phyloP scores from a whole-genome alignment of 2,113 vertebrate species.

The Cinclus cinclus region DNA sequence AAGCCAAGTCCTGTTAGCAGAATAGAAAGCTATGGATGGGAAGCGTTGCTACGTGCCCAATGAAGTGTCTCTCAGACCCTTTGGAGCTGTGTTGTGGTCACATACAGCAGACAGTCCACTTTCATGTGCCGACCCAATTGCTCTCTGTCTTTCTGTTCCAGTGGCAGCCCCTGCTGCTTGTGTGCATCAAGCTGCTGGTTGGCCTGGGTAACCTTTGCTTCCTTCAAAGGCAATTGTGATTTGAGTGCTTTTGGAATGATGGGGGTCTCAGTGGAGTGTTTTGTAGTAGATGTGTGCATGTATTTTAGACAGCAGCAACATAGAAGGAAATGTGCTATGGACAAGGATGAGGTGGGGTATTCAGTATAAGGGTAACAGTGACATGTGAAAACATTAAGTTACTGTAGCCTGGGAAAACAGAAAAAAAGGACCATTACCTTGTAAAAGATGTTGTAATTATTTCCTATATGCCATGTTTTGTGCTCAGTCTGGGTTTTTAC shows the following conservation, averaged over 20 bases:
- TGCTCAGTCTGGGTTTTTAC: not conserved
- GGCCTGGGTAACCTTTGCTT: not conserved
- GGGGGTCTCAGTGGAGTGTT: not conserved
- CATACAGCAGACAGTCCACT: not conserved
- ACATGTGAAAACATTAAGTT: not conserved
- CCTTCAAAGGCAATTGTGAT: not conserved
- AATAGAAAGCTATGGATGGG: not conserved
- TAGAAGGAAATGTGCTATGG: not conserved
- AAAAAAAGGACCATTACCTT: not conserved
- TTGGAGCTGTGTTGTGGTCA: not conserved
- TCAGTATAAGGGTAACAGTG: not conserved
- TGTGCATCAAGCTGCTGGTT: not conserved
- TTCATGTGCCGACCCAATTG: not conserved
- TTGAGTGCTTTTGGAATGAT: not conserved
- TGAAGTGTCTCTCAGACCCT: not conserved
- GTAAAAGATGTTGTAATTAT: not conserved
- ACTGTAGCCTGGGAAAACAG: not conserved
- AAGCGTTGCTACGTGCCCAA: accelerated
- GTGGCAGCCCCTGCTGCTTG: not conserved
- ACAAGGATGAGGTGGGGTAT: not conserved
- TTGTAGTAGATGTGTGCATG: not conserved
- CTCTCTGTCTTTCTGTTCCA: not conserved
- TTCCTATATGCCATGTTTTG: not conserved
- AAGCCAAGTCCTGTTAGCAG: not conserved
- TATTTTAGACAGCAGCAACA: not conserved